Percentiles rank a stretch among this genome's conserved stretches.
Evolutionary conservation across 2,113 vertebrate species (phyloP).

Genomic region (Sturnus vulgaris): DNA sequence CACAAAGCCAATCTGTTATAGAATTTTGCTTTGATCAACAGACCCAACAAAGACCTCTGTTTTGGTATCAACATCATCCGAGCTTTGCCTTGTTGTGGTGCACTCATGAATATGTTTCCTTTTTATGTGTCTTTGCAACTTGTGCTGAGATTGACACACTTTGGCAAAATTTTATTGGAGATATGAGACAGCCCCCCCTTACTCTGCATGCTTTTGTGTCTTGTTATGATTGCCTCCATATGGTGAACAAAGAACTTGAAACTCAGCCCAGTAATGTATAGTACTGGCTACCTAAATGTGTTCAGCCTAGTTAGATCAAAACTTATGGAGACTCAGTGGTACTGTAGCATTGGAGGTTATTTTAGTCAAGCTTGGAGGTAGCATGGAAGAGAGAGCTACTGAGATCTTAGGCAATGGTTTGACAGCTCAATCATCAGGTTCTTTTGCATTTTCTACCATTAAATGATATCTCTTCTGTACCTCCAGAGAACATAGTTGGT

Average conservation of each 20-base stretch:
- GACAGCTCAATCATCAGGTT: background rate
- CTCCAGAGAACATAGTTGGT: background rate
- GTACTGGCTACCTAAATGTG: conserved; percentile 68
- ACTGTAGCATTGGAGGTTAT: conserved; percentile 45
- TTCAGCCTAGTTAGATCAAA: conserved; percentile 62
- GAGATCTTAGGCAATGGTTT: conserved; percentile 26
- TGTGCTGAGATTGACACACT: conserved; percentile 65
- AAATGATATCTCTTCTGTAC: background rate
- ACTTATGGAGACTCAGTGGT: conserved; percentile 58
- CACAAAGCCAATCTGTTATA: conserved; percentile 66
- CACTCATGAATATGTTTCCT: conserved; percentile 66
- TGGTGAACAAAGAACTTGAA: conserved; percentile 69
- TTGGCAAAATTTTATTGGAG: conserved; percentile 66
- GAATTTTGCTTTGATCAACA: conserved; percentile 68
- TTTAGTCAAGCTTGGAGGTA: conserved; percentile 50
- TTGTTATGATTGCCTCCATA: conserved; percentile 62
- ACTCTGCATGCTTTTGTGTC: conserved; percentile 56
- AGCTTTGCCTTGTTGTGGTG: conserved; percentile 66
- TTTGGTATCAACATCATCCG: conserved; percentile 67
- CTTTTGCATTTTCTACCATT: background rate
- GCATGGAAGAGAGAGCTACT: background rate
- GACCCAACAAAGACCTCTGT: conserved; percentile 66
- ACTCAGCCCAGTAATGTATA: conserved; percentile 70
- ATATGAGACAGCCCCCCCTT: conserved; percentile 60
- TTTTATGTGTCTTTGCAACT: conserved; percentile 64